Evolutionary conservation across 2,113 vertebrate species (phyloP).

Genomic region (Aleadryas rufinucha): DNA sequence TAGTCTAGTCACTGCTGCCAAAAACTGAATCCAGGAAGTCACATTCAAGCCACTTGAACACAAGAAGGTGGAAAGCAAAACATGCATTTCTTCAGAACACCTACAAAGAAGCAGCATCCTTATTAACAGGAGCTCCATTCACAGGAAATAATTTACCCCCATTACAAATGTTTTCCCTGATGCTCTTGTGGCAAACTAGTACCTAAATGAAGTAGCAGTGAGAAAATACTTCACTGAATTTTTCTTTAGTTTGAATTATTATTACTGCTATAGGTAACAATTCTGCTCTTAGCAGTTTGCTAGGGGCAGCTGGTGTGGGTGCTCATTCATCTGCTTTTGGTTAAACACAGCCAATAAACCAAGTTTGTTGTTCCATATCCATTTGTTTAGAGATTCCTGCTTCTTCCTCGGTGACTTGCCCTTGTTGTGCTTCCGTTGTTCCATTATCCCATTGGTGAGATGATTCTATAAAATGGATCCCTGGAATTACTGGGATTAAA

Average conservation of each 20-base stretch:
- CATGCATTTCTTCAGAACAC: neutral
- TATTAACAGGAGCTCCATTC: neutral
- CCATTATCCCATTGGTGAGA: neutral
- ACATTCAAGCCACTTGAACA: neutral
- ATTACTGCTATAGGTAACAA: neutral
- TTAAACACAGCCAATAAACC: neutral
- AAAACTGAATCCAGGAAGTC: neutral
- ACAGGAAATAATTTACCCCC: neutral
- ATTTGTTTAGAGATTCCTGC: neutral
- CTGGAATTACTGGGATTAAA: neutral
- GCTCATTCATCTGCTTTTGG: neutral
- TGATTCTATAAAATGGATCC: neutral
- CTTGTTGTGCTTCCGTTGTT: neutral
- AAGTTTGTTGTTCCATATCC: neutral
- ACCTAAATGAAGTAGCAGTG: neutral
- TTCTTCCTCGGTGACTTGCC: neutral
- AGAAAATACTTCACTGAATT: neutral
- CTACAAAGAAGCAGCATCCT: neutral
- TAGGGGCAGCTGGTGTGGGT: neutral
- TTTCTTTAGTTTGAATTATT: neutral
- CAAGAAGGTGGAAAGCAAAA: neutral
- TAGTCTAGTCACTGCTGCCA: neutral
- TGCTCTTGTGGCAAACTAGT: neutral
- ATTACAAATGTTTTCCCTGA: neutral
- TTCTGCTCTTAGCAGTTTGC: neutral